phyloP scores from a whole-genome alignment of 1,140 invertebrate species.

The Parasteatoda tepidariorum region DNA sequence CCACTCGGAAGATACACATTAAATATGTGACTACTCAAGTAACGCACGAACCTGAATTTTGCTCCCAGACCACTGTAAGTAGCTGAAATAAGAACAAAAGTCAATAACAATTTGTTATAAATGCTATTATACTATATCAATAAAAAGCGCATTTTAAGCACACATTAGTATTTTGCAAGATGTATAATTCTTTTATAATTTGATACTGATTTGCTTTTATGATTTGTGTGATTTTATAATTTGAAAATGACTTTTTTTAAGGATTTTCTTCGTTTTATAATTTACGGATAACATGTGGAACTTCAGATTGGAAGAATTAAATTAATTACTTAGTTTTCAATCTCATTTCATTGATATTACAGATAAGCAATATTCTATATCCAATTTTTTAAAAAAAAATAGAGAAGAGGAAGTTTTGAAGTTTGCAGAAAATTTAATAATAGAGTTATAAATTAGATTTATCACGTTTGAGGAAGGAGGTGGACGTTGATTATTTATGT shows the following conservation, averaged over 20 bases:
- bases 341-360: no score
- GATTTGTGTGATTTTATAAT: neutral
- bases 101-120: no score
- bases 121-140: neutral
- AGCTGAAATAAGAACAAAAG: slow-evolving; percentile 11
- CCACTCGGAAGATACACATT: slow-evolving; percentile 63
- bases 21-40: slow-evolving; percentile 60
- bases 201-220: neutral
- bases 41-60: slow-evolving; percentile 61
- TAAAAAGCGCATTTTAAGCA: neutral
- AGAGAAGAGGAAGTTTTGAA: neutral
- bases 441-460: no score
- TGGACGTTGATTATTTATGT: no score
- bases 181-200: slow-evolving; percentile 27
- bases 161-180: slow-evolving; percentile 25
- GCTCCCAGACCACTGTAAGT: slow-evolving; percentile 9
- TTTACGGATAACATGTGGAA: neutral
- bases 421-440: no score
- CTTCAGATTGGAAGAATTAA: no score
- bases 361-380: no score
- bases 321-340: no score
- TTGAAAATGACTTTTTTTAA: neutral
- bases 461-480: no score
- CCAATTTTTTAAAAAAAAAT: no score
- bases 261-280: neutral